A percentile compares a stretch with the other conserved stretches of the same genome.
Evolutionary conservation across 2,113 vertebrate genomes (phyloP).

Genomic region (Pipa parva): DNA sequence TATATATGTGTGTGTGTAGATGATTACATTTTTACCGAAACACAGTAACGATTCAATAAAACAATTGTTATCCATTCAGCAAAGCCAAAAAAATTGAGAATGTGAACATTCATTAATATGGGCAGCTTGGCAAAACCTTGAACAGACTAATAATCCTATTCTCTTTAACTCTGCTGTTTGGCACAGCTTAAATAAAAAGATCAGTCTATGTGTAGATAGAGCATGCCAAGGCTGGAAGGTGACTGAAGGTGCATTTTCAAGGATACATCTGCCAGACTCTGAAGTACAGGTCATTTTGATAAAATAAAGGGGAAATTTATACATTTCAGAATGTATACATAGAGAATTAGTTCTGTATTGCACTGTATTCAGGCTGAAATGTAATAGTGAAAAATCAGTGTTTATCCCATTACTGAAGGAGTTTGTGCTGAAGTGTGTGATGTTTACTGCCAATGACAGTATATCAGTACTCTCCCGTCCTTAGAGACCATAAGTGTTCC

Average conservation of each 20-base stretch:
- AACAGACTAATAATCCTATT: not conserved
- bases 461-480: too few species aligned
- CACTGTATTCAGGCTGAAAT: too few species aligned
- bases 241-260: not conserved
- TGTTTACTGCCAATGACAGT: too few species aligned
- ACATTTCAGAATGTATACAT: too few species aligned
- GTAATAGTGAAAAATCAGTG: too few species aligned
- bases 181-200: slow-evolving; percentile 8
- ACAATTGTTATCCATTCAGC: not conserved
- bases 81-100: not conserved
- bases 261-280: slow-evolving; percentile 8
- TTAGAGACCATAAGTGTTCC: too few species aligned
- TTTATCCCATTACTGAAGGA: too few species aligned
- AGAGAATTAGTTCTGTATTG: too few species aligned
- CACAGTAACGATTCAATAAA: too few species aligned
- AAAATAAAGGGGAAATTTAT: not conserved
- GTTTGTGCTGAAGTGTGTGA: too few species aligned
- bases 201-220: not conserved
- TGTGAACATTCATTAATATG: slow-evolving; percentile 15
- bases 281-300: slow-evolving; percentile 10
- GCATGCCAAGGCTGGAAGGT: not conserved
- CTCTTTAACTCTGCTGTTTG: slow-evolving; percentile 4
- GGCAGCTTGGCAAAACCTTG: slow-evolving; percentile 6
- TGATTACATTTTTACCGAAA: too few species aligned
- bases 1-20: too few species aligned